Percentiles rank a stretch among this genome's conserved stretches.
These are phyloP conservation scores for Aradophagus sp. DNA, from an alignment of 1,140 invertebrate genomes.

Conservation along the genomic window DNA sequence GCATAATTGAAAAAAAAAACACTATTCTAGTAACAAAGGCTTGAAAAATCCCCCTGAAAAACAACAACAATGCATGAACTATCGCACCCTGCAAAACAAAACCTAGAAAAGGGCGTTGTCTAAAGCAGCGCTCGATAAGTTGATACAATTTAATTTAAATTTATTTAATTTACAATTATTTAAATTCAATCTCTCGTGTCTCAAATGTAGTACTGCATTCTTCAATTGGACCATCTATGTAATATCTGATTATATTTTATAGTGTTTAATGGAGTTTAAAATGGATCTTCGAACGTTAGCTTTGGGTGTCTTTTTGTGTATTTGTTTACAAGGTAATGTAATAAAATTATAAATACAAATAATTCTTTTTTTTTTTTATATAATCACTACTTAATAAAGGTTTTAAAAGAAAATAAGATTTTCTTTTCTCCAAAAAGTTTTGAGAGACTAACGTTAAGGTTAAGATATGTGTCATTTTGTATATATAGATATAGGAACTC, in stretches of 20 bases:
- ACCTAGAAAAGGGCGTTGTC: slow-evolving; percentile 19
- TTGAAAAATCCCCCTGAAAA: too few species aligned
- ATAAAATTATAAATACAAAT: not conserved
- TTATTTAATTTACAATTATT: not conserved
- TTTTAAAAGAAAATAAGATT: not conserved
- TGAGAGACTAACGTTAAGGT: not conserved
- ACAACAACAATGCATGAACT: too few species aligned
- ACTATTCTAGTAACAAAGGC: too few species aligned
- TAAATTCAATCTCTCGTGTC: too few species aligned
- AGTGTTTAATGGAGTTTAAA: slow-evolving; percentile 1
- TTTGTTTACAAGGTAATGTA: slow-evolving; percentile 25
- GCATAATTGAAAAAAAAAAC: too few species aligned
- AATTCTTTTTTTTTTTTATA: not conserved
- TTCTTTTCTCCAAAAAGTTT: not conserved
- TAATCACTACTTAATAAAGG: too few species aligned
- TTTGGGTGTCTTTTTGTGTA: slow-evolving; percentile 4
- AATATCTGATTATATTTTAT: not conserved
- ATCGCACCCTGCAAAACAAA: too few species aligned
- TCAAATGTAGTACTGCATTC: too few species aligned
- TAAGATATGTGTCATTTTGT: not conserved
- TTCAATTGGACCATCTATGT: too few species aligned
- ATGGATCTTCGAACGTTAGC: slow-evolving; percentile 16
- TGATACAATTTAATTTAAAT: not conserved
- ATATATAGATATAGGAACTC: not conserved
- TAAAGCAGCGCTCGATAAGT: not conserved